Conservation (phyloP, 2,797 vertebrate species). For the Cyprinella venusta region DNA sequence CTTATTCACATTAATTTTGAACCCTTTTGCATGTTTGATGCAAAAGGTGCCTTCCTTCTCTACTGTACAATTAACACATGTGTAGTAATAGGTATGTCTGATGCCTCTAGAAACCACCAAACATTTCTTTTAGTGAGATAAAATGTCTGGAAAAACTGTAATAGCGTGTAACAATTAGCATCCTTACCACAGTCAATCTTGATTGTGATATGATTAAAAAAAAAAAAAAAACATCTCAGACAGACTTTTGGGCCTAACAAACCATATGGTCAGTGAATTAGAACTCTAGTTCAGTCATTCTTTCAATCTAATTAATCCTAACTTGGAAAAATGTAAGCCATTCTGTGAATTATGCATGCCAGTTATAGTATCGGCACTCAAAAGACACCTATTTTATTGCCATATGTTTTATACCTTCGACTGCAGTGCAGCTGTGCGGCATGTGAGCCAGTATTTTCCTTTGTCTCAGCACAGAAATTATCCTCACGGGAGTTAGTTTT, state of each 20-base stretch:
- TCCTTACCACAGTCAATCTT: constrained; percentile 12
- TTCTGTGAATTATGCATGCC: not conserved
- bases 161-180: not conserved
- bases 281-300: not conserved
- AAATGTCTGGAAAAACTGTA: not conserved
- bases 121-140: not conserved
- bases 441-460: not conserved
- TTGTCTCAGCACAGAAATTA: constrained; percentile 21
- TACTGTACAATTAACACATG: not conserved
- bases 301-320: constrained; percentile 6
- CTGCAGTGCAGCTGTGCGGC: constrained; percentile 18
- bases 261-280: constrained; percentile 30
- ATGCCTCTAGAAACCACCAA: not conserved
- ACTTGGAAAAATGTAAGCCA: constrained; percentile 12
- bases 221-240: not conserved
- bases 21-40: not conserved
- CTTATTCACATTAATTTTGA: too few species aligned
- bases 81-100: not conserved
- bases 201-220: not conserved
- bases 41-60: not conserved
- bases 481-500: constrained; percentile 5
- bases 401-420: not conserved
- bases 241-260: constrained; percentile 9
- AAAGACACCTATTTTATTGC: constrained; percentile 7
- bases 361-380: constrained; percentile 1